Percentiles rank a stretch among this genome's conserved stretches.
Evolutionary conservation across 2,113 vertebrate genomes (phyloP).

Genomic region (Sula dactylatra): DNA sequence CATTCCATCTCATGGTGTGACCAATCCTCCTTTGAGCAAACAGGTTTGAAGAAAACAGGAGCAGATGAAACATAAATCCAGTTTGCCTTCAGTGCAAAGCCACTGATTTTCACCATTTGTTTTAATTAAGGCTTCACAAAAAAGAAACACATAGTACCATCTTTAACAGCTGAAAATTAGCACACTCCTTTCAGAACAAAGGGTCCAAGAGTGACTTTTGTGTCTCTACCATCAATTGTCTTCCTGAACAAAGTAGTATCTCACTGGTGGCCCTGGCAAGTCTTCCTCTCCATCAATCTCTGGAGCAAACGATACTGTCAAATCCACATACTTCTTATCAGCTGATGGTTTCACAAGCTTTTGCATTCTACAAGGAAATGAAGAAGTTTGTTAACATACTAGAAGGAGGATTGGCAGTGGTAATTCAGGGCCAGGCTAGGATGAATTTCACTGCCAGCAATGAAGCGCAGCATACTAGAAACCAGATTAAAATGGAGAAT

Average conservation of each 20-base stretch:
- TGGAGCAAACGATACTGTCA: constrained; percentile 94
- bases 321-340: constrained; percentile 92
- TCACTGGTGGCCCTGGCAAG: constrained; percentile 92
- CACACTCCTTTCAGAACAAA: constrained; percentile 55
- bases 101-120: constrained; percentile 38
- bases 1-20: constrained; percentile 30
- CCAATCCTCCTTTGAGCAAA: constrained; percentile 12
- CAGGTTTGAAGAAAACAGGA: background rate
- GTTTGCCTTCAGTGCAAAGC: constrained; percentile 61
- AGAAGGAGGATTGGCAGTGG: background rate
- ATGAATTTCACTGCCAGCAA: background rate
- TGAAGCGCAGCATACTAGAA: background rate
- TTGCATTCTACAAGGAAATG: constrained; percentile 86
- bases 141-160: constrained; percentile 65
- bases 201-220: constrained; percentile 29
- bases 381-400: background rate
- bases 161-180: constrained; percentile 59
- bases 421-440: background rate
- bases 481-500: background rate
- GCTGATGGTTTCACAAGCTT: constrained; percentile 93
- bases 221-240: constrained; percentile 67
- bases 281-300: constrained; percentile 93
- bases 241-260: constrained; percentile 89
- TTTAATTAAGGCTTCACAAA: constrained; percentile 78
- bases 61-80: constrained; percentile 49